phyloP scores from a whole-genome alignment of 2,113 vertebrate genomes.

The Archocentrus centrarchus region DNA sequence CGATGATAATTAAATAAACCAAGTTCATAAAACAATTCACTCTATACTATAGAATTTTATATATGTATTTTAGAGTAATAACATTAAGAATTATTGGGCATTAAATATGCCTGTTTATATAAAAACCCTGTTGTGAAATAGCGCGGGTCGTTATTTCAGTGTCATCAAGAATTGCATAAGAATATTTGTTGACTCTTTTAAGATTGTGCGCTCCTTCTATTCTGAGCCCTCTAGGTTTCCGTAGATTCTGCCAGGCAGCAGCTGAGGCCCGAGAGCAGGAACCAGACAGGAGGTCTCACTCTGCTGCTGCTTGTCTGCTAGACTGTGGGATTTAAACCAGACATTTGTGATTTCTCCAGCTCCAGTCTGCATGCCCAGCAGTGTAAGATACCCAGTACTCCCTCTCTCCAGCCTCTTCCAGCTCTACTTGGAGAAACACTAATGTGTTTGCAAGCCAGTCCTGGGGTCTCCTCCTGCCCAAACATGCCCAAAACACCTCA shows the following conservation, averaged over 20 bases:
- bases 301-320: background rate
- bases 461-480: background rate
- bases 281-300: constrained; percentile 12
- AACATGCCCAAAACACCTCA: too few species aligned
- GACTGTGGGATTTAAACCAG: background rate
- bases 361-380: too few species aligned
- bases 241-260: background rate
- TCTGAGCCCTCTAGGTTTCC: constrained; percentile 6
- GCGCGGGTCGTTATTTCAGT: background rate
- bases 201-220: background rate
- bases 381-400: too few species aligned
- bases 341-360: too few species aligned
- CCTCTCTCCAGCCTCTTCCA: too few species aligned
- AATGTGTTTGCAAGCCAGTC: background rate
- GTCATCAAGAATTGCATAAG: background rate
- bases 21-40: background rate
- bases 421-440: too few species aligned
- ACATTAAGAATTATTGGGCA: background rate
- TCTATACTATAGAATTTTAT: background rate
- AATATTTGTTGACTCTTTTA: background rate
- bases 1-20: background rate
- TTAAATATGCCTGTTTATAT: background rate
- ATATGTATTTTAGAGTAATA: background rate
- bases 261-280: background rate
- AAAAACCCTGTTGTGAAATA: background rate